Base-by-base conservation (phyloP, 53 echinoderm and acorn worm genomes). In the Crossaster papposus region DNA sequence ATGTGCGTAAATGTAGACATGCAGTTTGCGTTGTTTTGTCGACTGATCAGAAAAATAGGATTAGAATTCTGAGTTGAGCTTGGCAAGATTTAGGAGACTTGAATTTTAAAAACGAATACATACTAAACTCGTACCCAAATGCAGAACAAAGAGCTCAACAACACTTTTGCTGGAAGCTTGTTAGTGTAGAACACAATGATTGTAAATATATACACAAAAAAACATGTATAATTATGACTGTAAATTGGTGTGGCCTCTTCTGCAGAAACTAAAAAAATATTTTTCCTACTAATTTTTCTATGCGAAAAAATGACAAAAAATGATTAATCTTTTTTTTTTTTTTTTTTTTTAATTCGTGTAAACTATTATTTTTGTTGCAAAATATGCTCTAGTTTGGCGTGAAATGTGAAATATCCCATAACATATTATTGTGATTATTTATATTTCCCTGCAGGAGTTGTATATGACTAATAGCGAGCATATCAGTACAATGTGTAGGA, bases 241-340 rank as follows among this genome's bases (percentile, higher is more conserved):
- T 87, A 87, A 76, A 87, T 87, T 76, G 87, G 75, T 87, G 30
- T 75, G 20, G 63, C 75, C 77, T 87, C 36, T 87, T 87, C 23
- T 30, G 80, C 54, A 87, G 76, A 58, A 35, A 76, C 72, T 37
- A 37, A 65, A 38, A 85, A 87, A 87, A 58, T 87, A 87, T 87
- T 87, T 87, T 87, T 87, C 87, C 87, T 87, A 87, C 87, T 87
- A 77, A 87, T 87, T 87, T 87, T 87, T 87, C 87, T 87, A 87
- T 87, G 77, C 75, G 87, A 87, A 87, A 87, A 86, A 77, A 76
- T 51, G 20, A 52, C 3, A 73, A 54, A 30, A 74, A 52, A 74
- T n/a, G n/a, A n/a, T n/a, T n/a, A n/a, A n/a, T n/a, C n/a, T n/a
- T n/a, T n/a, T n/a, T n/a, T n/a, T n/a, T n/a, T n/a, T n/a, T 62